Base-by-base conservation (phyloP, 2,113 vertebrate genomes). In the Silurus meridionalis region DNA sequence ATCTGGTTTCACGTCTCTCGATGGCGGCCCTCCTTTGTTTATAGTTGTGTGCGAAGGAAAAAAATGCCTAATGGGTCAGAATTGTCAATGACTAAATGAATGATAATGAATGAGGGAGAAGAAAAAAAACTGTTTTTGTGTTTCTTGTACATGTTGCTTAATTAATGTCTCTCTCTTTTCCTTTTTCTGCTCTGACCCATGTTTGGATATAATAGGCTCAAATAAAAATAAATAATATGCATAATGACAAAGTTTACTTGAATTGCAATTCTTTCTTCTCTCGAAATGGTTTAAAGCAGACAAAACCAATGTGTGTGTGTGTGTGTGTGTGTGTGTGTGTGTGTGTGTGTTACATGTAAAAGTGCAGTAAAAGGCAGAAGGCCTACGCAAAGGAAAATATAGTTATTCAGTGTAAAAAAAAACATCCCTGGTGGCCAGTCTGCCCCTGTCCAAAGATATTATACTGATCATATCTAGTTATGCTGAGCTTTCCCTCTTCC, bases 391-490 rank as follows among this genome's bases (percentile, higher is more conserved):
- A 23, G 9, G 19, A 50, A 52, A 74, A 52, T 46, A 72, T 15
- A 72, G 37, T 25, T 28, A 25, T 37, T 19, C 69, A 8, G 0
- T 48, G 48, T 4, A n/a, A 71, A 77, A 77, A 77, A 53, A n/a
- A 23, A 37, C 37, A 57, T 57, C 25, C 74, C 52, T 25, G 74
- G n/a, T 4, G 13, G 6, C n/a, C 50, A 55, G 50, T 77, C 50
- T 6, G 5, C 52, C 52, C 48, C 23, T 28, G 74, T 25, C 52
- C 23, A 55, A 23, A 78, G 21, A 25, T 57, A 37, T 55, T 11
- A 46, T 19, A 74, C 28, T 74, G 53, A 55, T 89, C 83, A 77
- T 55, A 74, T 86, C 74, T 89, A 79, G 72, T 67, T 88, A 78
- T 88, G 63, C n/a, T 87, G 52, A 55, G 28, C 14, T 28, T 17